Percentiles rank a stretch among this genome's conserved stretches.
Evolutionary conservation across 2,113 vertebrate species (phyloP).

Genomic region (Peromyscus maniculatus): DNA sequence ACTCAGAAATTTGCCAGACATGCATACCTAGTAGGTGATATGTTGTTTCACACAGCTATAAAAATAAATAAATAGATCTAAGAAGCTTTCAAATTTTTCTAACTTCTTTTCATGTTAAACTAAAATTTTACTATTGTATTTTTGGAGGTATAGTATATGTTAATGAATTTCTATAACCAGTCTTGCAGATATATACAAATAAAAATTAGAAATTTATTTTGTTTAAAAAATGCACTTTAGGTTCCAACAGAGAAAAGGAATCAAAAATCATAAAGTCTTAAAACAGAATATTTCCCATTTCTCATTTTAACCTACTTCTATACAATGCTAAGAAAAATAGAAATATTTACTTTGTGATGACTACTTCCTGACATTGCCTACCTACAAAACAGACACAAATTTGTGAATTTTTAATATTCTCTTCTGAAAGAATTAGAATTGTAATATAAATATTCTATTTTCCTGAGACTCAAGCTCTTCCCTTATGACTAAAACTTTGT

Average conservation of each 20-base stretch:
- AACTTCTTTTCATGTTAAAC: not conserved
- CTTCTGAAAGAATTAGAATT: not conserved
- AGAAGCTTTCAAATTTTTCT: not conserved
- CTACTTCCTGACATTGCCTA: not conserved
- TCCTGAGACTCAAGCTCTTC: rapidly evolving
- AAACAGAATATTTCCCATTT: not conserved
- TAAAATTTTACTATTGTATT: not conserved
- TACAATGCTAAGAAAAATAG: not conserved
- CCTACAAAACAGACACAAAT: not conserved
- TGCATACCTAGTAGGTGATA: not conserved
- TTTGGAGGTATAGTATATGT: not conserved
- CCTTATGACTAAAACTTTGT: not conserved
- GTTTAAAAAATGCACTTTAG: not conserved
- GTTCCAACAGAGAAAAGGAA: not conserved
- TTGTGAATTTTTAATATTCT: not conserved
- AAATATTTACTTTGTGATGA: not conserved
- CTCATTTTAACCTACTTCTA: not conserved
- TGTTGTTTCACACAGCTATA: not conserved
- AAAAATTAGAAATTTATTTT: not conserved
- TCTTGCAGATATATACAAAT: not conserved
- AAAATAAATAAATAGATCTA: not conserved
- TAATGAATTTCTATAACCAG: not conserved
- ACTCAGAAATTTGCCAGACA: not conserved
- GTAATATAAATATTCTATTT: not conserved
- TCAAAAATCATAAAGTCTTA: not conserved